Evolutionary conservation across 2,797 vertebrate genomes (phyloP), one percentile per base, ranked within the genome.

Genomic region (Acrocephalus scirpaceus): DNA sequence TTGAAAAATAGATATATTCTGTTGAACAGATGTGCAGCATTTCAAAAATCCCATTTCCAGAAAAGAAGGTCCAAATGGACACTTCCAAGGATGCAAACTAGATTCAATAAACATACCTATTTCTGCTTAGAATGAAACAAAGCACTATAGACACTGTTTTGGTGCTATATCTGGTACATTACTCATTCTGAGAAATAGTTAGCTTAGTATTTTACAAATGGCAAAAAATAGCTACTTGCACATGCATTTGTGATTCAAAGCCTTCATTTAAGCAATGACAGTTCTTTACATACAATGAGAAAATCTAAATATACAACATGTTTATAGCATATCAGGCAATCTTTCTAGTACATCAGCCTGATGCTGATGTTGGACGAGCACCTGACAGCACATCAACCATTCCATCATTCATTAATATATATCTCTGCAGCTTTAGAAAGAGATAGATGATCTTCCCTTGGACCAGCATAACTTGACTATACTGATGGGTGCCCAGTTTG

Each of bases 241-340:
- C 73, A 96, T 76, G 87, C 85, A 96, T 94, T 94, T 97, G 91
- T 94, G 96, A 97, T 96, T 97, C 93, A 96, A 97, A 97, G 96
- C 95, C 96, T 97, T 97, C 92, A 97, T 98, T 98, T 97, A 97
- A 92, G 83, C 95, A 97, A 95, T 90, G 97, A 96, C 54, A 92
- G 50, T 94, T 95, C 50, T 56, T 73, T 81, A 90, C 64, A 92
- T 84, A 95, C 58, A 93, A 95, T 80, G 74, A 95, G 79, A 89
- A 62, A 95, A 94, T 70, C 82, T 93, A 95, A 96, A 97, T 95
- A 97, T 72, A 80, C 85, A 97, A 51, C 67, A 48, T 56, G 38
- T 84, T 95, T 93, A 84, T 60, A 96, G 84, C 81, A 96, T 71
- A 93, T 79, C 79, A 87, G 70, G 76, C 82, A 95, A 60, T 81